These are phyloP conservation scores for Hydrocynus forskahlii DNA, from an alignment of 2,797 vertebrate species.

Conservation along the genomic window DNA sequence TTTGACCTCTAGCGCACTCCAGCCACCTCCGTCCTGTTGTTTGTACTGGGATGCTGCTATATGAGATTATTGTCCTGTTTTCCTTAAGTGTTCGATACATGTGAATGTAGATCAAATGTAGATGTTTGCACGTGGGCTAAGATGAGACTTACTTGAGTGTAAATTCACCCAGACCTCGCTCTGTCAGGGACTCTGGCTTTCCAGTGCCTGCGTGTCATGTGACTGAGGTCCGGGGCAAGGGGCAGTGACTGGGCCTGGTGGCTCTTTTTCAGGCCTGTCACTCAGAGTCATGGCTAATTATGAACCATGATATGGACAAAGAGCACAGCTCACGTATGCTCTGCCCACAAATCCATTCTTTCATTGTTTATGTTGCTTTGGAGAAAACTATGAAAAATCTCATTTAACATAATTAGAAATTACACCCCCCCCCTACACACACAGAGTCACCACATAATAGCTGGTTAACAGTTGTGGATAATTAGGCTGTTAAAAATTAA, in stretches of 20 bases:
- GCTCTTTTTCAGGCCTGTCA: conserved; percentile 45
- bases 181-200: conserved; percentile 67
- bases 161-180: conserved; percentile 68
- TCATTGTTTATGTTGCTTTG: not conserved
- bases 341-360: not conserved
- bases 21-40: not conserved
- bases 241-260: conserved; percentile 21
- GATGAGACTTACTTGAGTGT: conserved; percentile 76
- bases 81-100: conserved; percentile 63
- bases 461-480: too few relatives aligned
- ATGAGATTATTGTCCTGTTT: conserved; percentile 70
- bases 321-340: not conserved
- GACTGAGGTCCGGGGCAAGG: conserved; percentile 34
- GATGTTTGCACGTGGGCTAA: conserved; percentile 73
- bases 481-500: not conserved
- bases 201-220: conserved; percentile 68
- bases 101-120: conserved; percentile 73
- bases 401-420: not conserved
- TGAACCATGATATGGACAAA: not conserved
- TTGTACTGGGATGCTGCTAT: conserved; percentile 3
- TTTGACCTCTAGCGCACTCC: too few relatives aligned
- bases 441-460: not conserved
- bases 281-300: conserved; percentile 30
- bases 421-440: not conserved
- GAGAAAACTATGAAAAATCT: not conserved